Evolutionary conservation across 2,888 invertebrate species (phyloP).

Genomic region (Philonicus albiceps): DNA sequence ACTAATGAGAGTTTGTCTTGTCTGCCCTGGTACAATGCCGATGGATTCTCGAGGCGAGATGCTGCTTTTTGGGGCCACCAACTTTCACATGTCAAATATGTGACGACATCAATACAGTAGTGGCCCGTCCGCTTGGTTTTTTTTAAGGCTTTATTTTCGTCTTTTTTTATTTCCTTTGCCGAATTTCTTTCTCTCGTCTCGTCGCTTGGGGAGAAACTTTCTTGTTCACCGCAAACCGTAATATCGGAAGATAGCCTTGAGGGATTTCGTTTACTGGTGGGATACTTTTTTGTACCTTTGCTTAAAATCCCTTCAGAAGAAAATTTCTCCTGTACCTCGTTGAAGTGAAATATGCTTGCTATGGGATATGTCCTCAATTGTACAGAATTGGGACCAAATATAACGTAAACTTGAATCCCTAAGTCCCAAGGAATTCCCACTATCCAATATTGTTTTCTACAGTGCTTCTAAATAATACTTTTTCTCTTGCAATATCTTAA

Average conservation of each 20-base stretch:
- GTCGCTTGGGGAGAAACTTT: neutral
- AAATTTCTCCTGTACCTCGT: neutral
- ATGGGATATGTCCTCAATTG: neutral
- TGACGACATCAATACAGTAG: constrained; percentile 37
- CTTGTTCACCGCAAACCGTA: neutral
- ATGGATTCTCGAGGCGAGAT: neutral
- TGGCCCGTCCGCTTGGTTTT: neutral
- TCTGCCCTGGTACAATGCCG: neutral
- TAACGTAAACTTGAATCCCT: neutral
- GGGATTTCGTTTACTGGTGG: neutral
- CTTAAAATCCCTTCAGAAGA: neutral
- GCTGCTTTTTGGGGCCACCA: constrained; percentile 29
- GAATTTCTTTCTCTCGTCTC: neutral
- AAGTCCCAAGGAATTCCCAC: neutral
- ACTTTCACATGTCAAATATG: constrained; percentile 35
- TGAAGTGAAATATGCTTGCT: neutral
- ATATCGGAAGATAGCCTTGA: neutral
- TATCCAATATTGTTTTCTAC: neutral
- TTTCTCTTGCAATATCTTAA: too few species aligned
- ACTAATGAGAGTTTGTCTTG: constrained; percentile 8
- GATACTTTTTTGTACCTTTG: neutral
- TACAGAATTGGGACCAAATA: neutral
- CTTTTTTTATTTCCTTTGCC: neutral
- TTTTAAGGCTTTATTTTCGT: neutral
- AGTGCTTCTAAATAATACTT: neutral